Percentiles rank a stretch among this genome's conserved stretches.
Evolutionary conservation across 2,888 invertebrate genomes (phyloP).

Genomic region (Didymodactylos carnosus): DNA sequence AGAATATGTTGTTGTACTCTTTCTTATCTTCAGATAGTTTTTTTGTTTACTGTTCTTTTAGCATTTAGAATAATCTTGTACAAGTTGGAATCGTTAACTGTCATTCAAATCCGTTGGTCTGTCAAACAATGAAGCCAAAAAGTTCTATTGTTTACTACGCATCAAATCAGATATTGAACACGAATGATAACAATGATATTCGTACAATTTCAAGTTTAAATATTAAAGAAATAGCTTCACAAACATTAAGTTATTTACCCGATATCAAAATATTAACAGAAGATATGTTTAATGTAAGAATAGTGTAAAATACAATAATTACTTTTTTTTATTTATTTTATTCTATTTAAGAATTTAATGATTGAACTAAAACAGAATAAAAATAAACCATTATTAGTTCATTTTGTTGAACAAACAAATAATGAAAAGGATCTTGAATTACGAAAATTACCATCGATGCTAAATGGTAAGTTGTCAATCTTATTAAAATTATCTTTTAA

Average conservation of each 20-base stretch:
- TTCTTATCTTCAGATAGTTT: too few relatives aligned
- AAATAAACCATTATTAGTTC: constrained; percentile 27
- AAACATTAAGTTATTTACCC: constrained; percentile 44
- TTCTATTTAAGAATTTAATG: not conserved
- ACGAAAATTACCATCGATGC: constrained; percentile 43
- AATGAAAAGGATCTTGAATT: constrained; percentile 37
- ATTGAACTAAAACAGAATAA: not conserved
- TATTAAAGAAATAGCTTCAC: constrained; percentile 41
- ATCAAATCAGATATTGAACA: constrained; percentile 19
- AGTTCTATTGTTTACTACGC: constrained; percentile 34
- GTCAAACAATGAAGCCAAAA: constrained; percentile 35
- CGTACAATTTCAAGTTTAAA: constrained; percentile 26
- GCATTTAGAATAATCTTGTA: constrained; percentile 25
- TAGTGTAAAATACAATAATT: too few relatives aligned
- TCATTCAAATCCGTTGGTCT: constrained; percentile 32
- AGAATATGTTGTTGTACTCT: too few relatives aligned
- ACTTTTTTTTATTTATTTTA: not conserved
- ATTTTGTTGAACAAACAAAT: constrained; percentile 36
- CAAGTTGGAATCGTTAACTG: constrained; percentile 41
- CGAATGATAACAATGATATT: constrained; percentile 21
- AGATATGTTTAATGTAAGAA: constrained; percentile 37
- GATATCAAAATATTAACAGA: constrained; percentile 42
- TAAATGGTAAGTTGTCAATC: constrained; percentile 18
- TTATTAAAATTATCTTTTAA: not conserved
- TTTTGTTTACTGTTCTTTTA: constrained; percentile 17